Evolutionary conservation across 2,113 vertebrate genomes (phyloP).

Genomic region (Dromiciops gliroides): DNA sequence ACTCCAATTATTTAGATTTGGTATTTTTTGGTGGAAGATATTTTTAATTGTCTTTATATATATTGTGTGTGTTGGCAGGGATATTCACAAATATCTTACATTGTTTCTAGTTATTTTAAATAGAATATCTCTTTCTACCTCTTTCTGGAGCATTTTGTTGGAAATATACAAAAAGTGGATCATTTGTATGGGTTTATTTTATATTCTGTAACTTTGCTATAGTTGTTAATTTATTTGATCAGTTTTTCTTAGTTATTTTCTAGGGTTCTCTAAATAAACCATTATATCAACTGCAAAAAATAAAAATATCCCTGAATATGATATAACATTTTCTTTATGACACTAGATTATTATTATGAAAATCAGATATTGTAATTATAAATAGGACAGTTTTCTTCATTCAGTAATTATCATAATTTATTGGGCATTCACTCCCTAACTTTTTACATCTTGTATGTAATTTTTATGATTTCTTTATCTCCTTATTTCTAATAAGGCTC

Average conservation of each 20-base stretch:
- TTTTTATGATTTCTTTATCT: background rate
- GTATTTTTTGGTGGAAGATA: background rate
- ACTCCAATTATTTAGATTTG: background rate
- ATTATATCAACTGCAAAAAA: background rate
- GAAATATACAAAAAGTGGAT: background rate
- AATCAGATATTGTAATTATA: too few relatives aligned
- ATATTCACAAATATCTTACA: background rate
- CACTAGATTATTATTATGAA: too few relatives aligned
- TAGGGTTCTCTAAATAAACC: background rate
- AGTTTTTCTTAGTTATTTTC: background rate
- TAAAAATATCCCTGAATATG: background rate
- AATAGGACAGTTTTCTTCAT: too few relatives aligned
- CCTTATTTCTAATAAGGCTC: background rate
- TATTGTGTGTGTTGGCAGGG: background rate
- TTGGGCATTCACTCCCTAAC: too few relatives aligned
- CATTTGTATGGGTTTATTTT: background rate
- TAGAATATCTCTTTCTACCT: background rate
- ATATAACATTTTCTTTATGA: background rate
- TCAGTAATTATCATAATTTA: too few relatives aligned
- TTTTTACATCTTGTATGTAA: background rate
- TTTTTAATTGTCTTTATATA: background rate
- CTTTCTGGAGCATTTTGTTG: background rate
- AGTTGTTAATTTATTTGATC: background rate
- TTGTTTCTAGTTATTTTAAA: background rate
- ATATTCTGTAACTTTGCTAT: background rate